Conservation (phyloP, 2,113 vertebrate genomes). For the Rhea pennata region DNA sequence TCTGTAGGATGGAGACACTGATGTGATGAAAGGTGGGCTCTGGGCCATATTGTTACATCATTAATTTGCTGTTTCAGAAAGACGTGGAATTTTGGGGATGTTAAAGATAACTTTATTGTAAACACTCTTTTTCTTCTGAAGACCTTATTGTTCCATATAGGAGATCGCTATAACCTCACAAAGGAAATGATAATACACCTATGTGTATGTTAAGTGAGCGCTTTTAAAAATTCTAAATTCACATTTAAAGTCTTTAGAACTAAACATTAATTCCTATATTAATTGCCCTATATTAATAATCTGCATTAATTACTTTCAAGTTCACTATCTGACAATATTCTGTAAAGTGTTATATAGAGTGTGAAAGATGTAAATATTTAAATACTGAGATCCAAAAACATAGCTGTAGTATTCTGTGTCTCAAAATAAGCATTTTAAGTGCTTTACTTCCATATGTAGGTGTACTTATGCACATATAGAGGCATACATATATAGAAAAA, state of each 20-base stretch:
- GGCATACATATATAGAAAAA: rapidly evolving
- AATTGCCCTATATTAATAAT: neutral
- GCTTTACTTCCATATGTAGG: neutral
- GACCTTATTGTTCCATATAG: neutral
- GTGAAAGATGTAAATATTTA: neutral
- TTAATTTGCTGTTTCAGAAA: neutral
- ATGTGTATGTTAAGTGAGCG: neutral
- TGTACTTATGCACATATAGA: neutral
- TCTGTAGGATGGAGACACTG: neutral
- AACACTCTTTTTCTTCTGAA: neutral
- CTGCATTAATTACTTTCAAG: neutral
- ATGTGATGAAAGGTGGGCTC: neutral
- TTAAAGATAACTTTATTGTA: neutral
- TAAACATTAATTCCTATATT: neutral
- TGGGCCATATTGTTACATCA: neutral
- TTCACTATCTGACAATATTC: neutral
- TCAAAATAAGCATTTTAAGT: neutral
- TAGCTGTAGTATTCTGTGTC: neutral
- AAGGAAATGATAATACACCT: neutral
- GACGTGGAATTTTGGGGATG: neutral
- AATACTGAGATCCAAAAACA: neutral
- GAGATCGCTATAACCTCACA: neutral
- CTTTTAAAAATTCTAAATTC: neutral
- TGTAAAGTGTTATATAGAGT: neutral
- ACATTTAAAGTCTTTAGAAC: neutral